Conservation (phyloP, 1,140 invertebrate species). For the Mylabris phalerata region DNA sequence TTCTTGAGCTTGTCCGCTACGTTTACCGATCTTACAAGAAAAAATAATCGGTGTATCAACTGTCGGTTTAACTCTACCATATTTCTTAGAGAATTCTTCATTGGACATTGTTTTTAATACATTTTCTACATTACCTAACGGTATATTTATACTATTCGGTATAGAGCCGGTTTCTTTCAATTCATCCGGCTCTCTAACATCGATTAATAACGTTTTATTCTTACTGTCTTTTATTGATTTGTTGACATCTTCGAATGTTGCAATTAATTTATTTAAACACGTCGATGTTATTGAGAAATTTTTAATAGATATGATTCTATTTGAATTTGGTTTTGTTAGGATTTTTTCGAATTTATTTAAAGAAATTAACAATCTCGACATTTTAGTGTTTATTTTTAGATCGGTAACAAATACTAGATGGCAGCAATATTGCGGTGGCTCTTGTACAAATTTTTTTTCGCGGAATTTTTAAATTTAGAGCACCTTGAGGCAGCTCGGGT, state of each 20-base stretch:
- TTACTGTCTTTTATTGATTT: constrained; percentile 37
- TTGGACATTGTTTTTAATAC: constrained; percentile 32
- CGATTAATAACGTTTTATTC: constrained; percentile 47
- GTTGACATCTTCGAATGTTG: constrained; percentile 30
- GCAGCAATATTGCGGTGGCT: too few species aligned
- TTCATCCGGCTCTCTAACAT: constrained; percentile 60
- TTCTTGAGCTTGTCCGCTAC: constrained; percentile 40
- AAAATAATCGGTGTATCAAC: constrained; percentile 42
- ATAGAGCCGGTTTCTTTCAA: constrained; percentile 56
- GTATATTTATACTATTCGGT: constrained; percentile 62
- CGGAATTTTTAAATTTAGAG: too few species aligned
- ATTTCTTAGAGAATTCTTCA: constrained; percentile 40
- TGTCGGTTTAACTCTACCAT: constrained; percentile 38
- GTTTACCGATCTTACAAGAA: constrained; percentile 43
- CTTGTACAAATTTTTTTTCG: too few species aligned
- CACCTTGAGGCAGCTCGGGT: too few species aligned
- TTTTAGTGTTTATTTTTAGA: too few species aligned
- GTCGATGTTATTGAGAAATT: too few species aligned
- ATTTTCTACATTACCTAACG: constrained; percentile 38
- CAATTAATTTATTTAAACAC: background rate
- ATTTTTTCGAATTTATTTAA: too few species aligned
- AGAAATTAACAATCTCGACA: too few species aligned
- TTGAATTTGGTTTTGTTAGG: too few species aligned
- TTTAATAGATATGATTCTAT: too few species aligned
- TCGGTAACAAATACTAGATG: too few species aligned